Base-by-base conservation (phyloP, 1,140 invertebrate species). In the Druon quercuslanigerum region DNA sequence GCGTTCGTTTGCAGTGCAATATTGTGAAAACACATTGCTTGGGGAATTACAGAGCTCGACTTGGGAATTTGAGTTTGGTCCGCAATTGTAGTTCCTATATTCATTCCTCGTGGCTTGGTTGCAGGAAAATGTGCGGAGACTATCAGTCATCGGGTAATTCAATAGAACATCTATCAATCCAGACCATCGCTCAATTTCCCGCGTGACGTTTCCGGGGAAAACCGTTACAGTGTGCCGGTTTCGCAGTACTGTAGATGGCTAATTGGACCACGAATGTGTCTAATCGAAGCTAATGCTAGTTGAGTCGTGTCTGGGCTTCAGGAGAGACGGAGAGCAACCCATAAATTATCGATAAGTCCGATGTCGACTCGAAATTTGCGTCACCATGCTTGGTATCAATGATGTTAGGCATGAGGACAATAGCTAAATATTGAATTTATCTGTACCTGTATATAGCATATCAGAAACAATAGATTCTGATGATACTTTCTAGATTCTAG, bases 291-390 rank as follows among this genome's bases (percentile, higher is more conserved):
- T 76, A 81, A 82, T 74, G 57, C 79, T 71, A 75, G 73, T 77
- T 57, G 73, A 72, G 56, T 72, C 71, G 56, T 80, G 71, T 79
- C 77, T 80, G 70, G 70, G 60, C 33, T 71, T 78, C 51, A 50
- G 51, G 73, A 76, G 57, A 20, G 25, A 66, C 57, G 25, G 25
- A 33, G 25, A 79, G 78, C 57, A 60, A 77, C 50, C 77, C 79
- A 81, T 83, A 77, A 83, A 83, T 81, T 33, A 83, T 81, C 82
- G 82, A 83, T 81, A 81, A 83, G 79, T 75, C 71, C 77, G 75
- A 80, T 33, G 25, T 33, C 25, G 25, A 33, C 2, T 2, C 25
- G 25, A 33, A 74, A 71, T 54, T 73, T 74, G 57, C 50, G 75
- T 74, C 51, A n/a, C 17, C 74, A 56, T 60, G 25, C n/a, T n/a